These are phyloP conservation scores for Atherinomorus stipes DNA, from an alignment of 2,113 vertebrate species.

Conservation along the genomic window DNA sequence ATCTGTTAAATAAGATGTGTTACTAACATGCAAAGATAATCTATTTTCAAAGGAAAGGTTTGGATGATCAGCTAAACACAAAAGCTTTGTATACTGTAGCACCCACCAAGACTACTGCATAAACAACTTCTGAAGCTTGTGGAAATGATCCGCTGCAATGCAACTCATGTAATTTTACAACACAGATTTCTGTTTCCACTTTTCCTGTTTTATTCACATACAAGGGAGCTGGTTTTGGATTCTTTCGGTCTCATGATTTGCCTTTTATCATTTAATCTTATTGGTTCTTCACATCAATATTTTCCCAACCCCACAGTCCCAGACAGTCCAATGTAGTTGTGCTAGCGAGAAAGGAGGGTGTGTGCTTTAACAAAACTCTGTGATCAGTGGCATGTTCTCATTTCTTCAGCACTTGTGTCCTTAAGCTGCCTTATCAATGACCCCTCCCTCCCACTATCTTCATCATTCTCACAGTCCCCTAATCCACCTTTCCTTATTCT, in stretches of 20 bases:
- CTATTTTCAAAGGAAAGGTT: slow-evolving; percentile 36
- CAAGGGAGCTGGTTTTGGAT: slow-evolving; percentile 74
- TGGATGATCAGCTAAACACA: slow-evolving; percentile 52
- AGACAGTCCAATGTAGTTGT: slow-evolving; percentile 68
- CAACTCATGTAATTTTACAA: slow-evolving; percentile 61
- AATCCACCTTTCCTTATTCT: slow-evolving; percentile 59
- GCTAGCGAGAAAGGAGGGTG: slow-evolving; percentile 66
- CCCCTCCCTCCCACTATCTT: slow-evolving; percentile 52
- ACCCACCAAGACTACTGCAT: slow-evolving; percentile 63
- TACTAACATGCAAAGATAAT: slow-evolving; percentile 68
- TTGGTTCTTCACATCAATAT: slow-evolving; percentile 46
- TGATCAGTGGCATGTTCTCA: slow-evolving; percentile 50
- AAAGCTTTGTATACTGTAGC: slow-evolving; percentile 57
- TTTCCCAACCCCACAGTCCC: slow-evolving; percentile 45
- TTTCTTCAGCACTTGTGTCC: slow-evolving; percentile 69
- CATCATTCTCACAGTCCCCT: slow-evolving; percentile 49
- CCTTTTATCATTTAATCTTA: slow-evolving; percentile 48
- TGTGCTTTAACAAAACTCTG: slow-evolving; percentile 49
- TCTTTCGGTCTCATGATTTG: slow-evolving; percentile 67
- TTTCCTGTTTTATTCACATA: slow-evolving; percentile 78
- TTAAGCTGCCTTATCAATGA: slow-evolving; percentile 74
- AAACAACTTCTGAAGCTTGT: slow-evolving; percentile 59
- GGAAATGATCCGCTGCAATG: slow-evolving; percentile 66
- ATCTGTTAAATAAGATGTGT: slow-evolving; percentile 49
- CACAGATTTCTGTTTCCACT: slow-evolving; percentile 70